Percentiles rank a stretch among this genome's conserved stretches.
These are phyloP conservation scores for Paracyclopina nana DNA, from an alignment of 1,140 invertebrate species.

Conservation along the genomic window DNA sequence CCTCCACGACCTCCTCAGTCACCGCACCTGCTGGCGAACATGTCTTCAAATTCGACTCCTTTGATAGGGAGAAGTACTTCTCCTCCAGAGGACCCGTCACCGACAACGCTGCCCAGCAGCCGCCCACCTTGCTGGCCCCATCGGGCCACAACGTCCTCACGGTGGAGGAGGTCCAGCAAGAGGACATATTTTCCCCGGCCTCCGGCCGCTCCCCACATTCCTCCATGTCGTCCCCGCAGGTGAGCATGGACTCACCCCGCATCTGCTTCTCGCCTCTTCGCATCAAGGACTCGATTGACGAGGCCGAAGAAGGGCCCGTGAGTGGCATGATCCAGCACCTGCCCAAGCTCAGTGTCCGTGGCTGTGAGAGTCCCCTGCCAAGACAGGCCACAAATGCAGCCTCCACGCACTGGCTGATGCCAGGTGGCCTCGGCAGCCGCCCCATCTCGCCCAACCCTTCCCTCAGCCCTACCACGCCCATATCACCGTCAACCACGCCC, in stretches of 20 bases:
- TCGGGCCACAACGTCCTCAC: slow-evolving; percentile 17
- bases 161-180: slow-evolving; percentile 22
- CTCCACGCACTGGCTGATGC: slow-evolving; percentile 19
- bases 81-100: slow-evolving; percentile 23
- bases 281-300: slow-evolving; percentile 30
- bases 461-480: slow-evolving; percentile 29
- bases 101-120: slow-evolving; percentile 30
- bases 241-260: slow-evolving; percentile 32
- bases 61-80: slow-evolving; percentile 28
- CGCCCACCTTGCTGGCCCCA: slow-evolving; percentile 19
- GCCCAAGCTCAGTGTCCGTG: slow-evolving; percentile 21
- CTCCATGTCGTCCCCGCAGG: slow-evolving; percentile 27
- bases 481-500: slow-evolving; percentile 28
- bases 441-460: slow-evolving; percentile 20
- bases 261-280: slow-evolving; percentile 37
- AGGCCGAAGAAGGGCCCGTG: slow-evolving; percentile 27
- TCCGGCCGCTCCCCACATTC: slow-evolving; percentile 31
- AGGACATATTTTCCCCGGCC: slow-evolving; percentile 36
- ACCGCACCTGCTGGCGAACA: slow-evolving; percentile 21
- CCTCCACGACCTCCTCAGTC: background rate
- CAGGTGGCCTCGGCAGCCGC: slow-evolving; percentile 16
- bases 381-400: slow-evolving; percentile 22
- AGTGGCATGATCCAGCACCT: slow-evolving; percentile 18
- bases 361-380: slow-evolving; percentile 20
- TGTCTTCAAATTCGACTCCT: slow-evolving; percentile 34